Evolutionary conservation across 2,797 vertebrate species (phyloP), one percentile per base, ranked within the genome.

Genomic region (Hydrolagus colliei): DNA sequence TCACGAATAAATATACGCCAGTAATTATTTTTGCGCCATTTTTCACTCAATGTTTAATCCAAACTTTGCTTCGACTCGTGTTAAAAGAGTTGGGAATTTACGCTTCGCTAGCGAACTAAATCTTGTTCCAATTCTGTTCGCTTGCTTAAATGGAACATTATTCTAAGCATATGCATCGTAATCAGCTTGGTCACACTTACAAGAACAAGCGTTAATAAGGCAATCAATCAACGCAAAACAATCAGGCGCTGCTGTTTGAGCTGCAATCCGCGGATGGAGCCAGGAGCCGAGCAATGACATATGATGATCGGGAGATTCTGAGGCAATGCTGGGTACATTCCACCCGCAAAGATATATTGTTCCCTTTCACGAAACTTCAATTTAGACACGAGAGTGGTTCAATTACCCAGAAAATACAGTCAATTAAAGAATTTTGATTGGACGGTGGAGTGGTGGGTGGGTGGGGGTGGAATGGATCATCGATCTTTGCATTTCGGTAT

Each of bases 111-210:
- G 62, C 87, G 90, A 89, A 92, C 88, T 84, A 78, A 86, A 91
- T 90, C 92, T 92, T 52, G 92, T 88, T 93, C 92, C 91, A 88
- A 90, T 91, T 89, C 92, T 92, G 92, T 92, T 92, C 92, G 91
- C 90, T 94, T 95, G 94, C 95, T 97, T 97, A 98, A 98, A 96
- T 95, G 93, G 93, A 95, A 93, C 95, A 97, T 98, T 98, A 98
- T 97, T 96, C 96, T 96, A 96, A 97, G 97, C 97, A 98, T 98
- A 97, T 97, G 96, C 96, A 96, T 96, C 93, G 96, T 96, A 98
- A 98, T 98, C 96, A 97, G 94, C 94, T 96, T 92, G 96, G 97
- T 98, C 97, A 99, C 97, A 97, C 95, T 97, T 98, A 99, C 97
- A 98, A 97, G 97, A 97, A 96, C 96, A 96, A 92, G 95, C 93